Evolutionary conservation across 2,888 invertebrate genomes (phyloP).

Genomic region (Torymus auratus): DNA sequence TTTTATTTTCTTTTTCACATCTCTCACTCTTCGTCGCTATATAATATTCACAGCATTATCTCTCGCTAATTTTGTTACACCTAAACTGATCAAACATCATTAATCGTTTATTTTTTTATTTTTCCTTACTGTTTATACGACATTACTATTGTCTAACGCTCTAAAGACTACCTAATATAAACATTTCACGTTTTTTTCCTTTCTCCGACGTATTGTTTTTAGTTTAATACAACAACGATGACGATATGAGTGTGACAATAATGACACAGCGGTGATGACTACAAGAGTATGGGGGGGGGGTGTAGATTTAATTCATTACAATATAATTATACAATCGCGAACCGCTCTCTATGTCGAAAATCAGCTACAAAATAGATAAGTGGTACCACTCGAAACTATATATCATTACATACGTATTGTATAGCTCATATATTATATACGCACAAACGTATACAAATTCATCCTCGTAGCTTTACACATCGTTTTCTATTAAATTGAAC

Average conservation of each 20-base stretch:
- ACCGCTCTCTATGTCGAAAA: too few relatives aligned
- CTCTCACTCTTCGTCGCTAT: conserved; percentile 43
- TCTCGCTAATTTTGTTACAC: conserved; percentile 6
- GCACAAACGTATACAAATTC: too few relatives aligned
- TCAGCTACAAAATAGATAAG: too few relatives aligned
- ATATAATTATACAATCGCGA: too few relatives aligned
- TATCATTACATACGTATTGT: too few relatives aligned
- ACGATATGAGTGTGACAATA: conserved; percentile 59
- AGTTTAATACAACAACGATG: conserved; percentile 65
- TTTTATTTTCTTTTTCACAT: conserved; percentile 47
- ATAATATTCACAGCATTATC: conserved; percentile 41
- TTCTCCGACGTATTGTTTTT: conserved; percentile 48
- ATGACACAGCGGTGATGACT: conserved; percentile 44
- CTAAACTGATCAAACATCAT: conserved; percentile 41
- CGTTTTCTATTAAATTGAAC: too few relatives aligned
- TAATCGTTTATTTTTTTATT: conserved; percentile 3
- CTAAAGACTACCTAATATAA: conserved; percentile 62
- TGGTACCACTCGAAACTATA: too few relatives aligned
- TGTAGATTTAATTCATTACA: too few relatives aligned
- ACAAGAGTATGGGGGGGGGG: background rate
- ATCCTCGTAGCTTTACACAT: too few relatives aligned
- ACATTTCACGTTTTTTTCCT: conserved; percentile 60
- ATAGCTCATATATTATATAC: too few relatives aligned
- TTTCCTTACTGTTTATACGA: background rate
- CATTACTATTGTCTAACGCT: conserved; percentile 56